phyloP scores from a whole-genome alignment of 2,113 vertebrate species.

The Okapia johnstoni region DNA sequence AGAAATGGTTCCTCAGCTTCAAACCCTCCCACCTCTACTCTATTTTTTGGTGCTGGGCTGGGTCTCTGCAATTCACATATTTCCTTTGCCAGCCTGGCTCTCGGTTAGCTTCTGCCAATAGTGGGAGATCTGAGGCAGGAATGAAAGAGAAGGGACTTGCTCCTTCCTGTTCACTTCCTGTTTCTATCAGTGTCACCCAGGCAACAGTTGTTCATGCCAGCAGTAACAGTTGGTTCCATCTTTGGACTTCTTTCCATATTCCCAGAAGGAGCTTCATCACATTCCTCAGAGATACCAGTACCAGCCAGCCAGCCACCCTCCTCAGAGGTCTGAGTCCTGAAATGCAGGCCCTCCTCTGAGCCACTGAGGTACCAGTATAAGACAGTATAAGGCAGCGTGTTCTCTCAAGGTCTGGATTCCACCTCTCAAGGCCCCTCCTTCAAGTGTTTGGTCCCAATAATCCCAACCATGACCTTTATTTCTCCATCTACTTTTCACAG shows the following conservation, averaged over 20 bases:
- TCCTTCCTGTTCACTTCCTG: conserved; percentile 30
- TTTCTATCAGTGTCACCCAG: neutral
- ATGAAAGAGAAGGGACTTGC: neutral
- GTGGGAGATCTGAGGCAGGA: conserved; percentile 11
- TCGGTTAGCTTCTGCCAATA: neutral
- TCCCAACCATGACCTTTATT: neutral
- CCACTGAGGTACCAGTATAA: neutral
- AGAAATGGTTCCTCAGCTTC: neutral
- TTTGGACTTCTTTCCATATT: neutral
- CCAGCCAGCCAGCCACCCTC: neutral
- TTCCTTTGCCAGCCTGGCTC: neutral
- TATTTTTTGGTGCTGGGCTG: neutral
- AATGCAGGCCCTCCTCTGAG: neutral
- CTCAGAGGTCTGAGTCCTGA: neutral
- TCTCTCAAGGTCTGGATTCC: neutral
- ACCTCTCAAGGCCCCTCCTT: neutral
- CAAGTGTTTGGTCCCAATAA: neutral
- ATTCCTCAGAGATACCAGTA: neutral
- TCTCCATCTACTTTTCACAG: neutral
- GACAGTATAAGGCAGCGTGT: neutral
- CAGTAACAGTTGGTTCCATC: neutral
- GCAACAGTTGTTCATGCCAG: neutral
- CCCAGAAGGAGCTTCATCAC: neutral
- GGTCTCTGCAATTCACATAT: neutral
- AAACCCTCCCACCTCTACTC: neutral